These are phyloP conservation scores for Ranitomeya imitator DNA, from an alignment of 2,113 vertebrate species.

Conservation along the genomic window DNA sequence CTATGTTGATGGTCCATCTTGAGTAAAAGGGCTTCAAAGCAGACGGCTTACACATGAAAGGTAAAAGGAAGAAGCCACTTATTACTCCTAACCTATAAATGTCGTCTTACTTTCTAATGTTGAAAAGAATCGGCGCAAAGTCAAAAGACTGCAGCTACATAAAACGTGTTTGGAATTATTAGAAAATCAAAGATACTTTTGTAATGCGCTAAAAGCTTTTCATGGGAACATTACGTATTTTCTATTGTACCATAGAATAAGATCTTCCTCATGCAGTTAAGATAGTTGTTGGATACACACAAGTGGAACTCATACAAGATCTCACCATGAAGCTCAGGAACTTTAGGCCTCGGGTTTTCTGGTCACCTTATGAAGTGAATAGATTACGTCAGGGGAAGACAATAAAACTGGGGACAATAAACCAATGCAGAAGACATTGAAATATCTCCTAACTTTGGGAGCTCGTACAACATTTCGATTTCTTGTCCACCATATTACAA, in stretches of 20 bases:
- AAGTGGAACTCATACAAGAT: neutral
- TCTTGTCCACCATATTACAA: too few relatives aligned
- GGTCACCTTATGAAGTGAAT: neutral
- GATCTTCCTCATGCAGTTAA: neutral
- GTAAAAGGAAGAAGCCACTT: neutral
- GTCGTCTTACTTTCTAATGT: conserved; percentile 25
- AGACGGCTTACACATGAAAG: conserved; percentile 42
- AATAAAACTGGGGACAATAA: neutral
- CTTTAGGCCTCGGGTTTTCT: neutral
- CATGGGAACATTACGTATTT: neutral
- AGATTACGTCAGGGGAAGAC: neutral
- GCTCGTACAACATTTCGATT: too few relatives aligned
- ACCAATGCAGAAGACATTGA: neutral
- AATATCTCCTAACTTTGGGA: neutral
- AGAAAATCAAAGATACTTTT: neutral
- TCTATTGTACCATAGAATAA: neutral
- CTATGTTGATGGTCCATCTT: conserved; percentile 26
- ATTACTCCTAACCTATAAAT: conserved; percentile 31
- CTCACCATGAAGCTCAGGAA: neutral
- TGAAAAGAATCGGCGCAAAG: neutral
- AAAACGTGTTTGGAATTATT: neutral
- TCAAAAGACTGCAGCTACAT: neutral
- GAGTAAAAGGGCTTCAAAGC: conserved; percentile 49
- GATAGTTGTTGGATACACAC: neutral
- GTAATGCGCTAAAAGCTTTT: neutral